Evolutionary conservation across 2,888 invertebrate species (phyloP).

Genomic region (Peribatodes rhomboidaria): DNA sequence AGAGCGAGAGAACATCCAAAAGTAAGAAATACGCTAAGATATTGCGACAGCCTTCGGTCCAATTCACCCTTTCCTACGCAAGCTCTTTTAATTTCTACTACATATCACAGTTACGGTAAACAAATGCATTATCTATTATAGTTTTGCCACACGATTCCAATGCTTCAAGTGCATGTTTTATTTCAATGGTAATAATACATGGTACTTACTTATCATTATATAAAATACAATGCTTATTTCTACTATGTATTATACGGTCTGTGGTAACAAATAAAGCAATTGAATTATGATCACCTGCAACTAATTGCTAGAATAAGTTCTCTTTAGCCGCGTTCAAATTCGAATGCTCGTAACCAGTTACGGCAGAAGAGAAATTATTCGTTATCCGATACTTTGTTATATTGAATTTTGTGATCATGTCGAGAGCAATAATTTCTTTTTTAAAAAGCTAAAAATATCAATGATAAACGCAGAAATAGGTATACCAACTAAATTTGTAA

Average conservation of each 20-base stretch:
- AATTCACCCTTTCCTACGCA: conserved; percentile 56
- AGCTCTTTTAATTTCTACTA: conserved; percentile 69
- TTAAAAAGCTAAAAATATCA: too few relatives aligned
- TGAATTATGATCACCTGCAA: background rate
- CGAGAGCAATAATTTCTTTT: too few relatives aligned
- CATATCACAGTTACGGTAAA: conserved; percentile 82
- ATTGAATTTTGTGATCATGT: too few relatives aligned
- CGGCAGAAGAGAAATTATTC: too few relatives aligned
- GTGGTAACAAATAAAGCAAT: conserved; percentile 1
- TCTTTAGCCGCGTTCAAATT: too few relatives aligned
- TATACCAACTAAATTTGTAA: too few relatives aligned
- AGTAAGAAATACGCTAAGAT: background rate
- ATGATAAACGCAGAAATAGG: too few relatives aligned
- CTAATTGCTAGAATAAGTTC: background rate
- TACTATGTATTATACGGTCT: background rate
- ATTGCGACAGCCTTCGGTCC: background rate
- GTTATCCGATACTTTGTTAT: too few relatives aligned
- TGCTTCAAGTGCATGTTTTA: conserved; percentile 25
- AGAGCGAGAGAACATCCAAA: background rate
- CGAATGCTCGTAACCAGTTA: too few relatives aligned
- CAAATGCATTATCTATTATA: conserved; percentile 74
- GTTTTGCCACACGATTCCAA: conserved; percentile 49
- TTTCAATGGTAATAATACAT: conserved; percentile 20
- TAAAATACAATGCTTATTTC: background rate
- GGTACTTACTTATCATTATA: background rate